Evolutionary conservation across 2,888 invertebrate genomes (phyloP), one percentile per base, ranked within the genome.

Genomic region (Microplitis manilae): DNA sequence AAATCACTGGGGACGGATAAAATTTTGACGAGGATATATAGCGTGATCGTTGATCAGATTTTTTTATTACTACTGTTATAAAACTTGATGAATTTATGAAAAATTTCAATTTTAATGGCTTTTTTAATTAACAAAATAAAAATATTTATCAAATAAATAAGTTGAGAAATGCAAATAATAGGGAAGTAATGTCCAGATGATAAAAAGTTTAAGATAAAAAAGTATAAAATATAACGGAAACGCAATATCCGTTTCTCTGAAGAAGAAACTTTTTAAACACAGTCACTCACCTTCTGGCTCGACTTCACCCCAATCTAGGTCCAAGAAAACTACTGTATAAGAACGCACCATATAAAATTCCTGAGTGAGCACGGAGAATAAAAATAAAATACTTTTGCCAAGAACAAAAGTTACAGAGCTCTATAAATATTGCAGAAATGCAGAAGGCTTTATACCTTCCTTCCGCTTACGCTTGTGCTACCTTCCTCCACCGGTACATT

Each of bases 381-480:
- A 78, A 75, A 81, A 77, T 68, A 75, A 73, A 68, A 75, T 71
- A 41, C 39, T 8, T 40, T 20, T 17, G 13, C 50, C 50, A 76
- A 67, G 78, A 81, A 82, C 79, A 79, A 82, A 82, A 82, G 81
- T 82, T 82, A 67, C 72, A 69, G 77, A 81, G 79, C 74, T 77
- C 77, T 79, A 82, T 82, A 82, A 82, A 82, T 82, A 81, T 81
- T 80, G 77, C 76, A 76, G 79, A 81, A 79, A 80, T 80, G 79
- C 81, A 77, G 76, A 79, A 77, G 69, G 50, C 72, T 73, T 72
- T 79, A 72, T 73, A 62, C 67, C 67, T 75, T 60, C 60, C 68
- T 79, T 75, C 77, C 78, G 76, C 78, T 80, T 76, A 76, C 73
- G 65, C 68, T 74, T 71, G 77, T 73, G 59, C 41, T 77, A 71